A percentile compares a stretch with the other conserved stretches of the same genome.
phyloP scores from a whole-genome alignment of 1,140 invertebrate genomes.

The Calephelis virginiensis region DNA sequence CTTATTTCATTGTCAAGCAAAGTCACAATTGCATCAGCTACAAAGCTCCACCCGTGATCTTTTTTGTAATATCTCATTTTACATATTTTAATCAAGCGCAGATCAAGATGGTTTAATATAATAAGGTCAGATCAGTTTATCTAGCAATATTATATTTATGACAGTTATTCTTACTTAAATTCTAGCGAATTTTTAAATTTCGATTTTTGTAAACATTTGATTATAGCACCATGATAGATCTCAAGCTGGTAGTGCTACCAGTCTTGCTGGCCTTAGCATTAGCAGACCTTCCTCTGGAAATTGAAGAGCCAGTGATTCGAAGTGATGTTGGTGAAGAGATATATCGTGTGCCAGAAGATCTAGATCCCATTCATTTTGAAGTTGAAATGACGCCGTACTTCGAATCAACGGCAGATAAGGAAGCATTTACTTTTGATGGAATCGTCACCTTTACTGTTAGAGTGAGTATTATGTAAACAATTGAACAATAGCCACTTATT shows the following conservation, averaged over 20 bases:
- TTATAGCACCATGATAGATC: slow-evolving; percentile 51
- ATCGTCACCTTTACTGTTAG: slow-evolving; percentile 76
- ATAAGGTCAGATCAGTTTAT: no score
- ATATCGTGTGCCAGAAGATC: slow-evolving; percentile 59
- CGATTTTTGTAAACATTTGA: neutral
- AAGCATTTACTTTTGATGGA: slow-evolving; percentile 81
- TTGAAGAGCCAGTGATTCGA: slow-evolving; percentile 31
- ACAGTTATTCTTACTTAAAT: neutral
- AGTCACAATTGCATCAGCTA: no score
- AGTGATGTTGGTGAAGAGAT: slow-evolving; percentile 34
- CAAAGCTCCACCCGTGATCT: no score
- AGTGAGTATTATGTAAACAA: slow-evolving; percentile 38
- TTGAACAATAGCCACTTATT: no score
- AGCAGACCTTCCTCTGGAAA: slow-evolving; percentile 49
- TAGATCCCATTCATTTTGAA: slow-evolving; percentile 55
- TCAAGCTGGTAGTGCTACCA: slow-evolving; percentile 41
- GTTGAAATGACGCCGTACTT: slow-evolving; percentile 79
- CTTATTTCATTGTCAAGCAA: no score
- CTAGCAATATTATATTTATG: neutral
- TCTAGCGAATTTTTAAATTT: neutral
- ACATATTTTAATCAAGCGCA: no score
- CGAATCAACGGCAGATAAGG: slow-evolving; percentile 56
- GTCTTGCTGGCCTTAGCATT: slow-evolving; percentile 37
- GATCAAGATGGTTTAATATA: no score
- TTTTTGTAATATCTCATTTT: no score